Percentiles rank a stretch among this genome's conserved stretches.
These are phyloP conservation scores for Batillaria attramentaria DNA, from an alignment of 1,140 invertebrate genomes.

Conservation along the genomic window DNA sequence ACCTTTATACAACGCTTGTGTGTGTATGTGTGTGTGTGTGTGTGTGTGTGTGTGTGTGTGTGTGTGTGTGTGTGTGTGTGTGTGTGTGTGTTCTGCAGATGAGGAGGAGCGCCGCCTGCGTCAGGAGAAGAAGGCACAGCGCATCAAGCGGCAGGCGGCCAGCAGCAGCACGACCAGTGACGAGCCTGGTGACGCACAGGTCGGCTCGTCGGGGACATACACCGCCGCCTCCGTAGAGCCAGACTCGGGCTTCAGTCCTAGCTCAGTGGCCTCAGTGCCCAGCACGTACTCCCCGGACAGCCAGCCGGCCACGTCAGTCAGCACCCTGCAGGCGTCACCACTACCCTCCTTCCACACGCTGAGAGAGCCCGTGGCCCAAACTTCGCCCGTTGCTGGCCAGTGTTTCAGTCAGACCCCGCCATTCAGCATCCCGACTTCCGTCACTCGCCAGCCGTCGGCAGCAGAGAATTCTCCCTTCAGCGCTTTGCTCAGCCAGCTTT, in stretches of 20 bases:
- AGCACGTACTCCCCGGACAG: background rate
- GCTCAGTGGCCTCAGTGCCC: background rate
- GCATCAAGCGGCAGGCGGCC: background rate
- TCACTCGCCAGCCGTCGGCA: background rate
- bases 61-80: background rate
- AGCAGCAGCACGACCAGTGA: background rate
- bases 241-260: background rate
- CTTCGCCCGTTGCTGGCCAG: background rate
- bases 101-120: conserved; percentile 26
- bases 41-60: background rate
- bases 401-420: background rate
- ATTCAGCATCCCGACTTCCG: background rate
- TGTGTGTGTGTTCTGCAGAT: conserved; percentile 2
- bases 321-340: background rate
- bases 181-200: background rate
- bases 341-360: conserved; percentile 21
- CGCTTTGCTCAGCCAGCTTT: conserved; percentile 4
- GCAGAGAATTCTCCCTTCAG: conserved; percentile 2
- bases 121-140: conserved; percentile 19
- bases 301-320: background rate
- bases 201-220: background rate
- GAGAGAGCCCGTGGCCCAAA: background rate
- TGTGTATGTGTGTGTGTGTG: background rate
- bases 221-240: background rate
- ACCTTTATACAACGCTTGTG: background rate